phyloP scores from a whole-genome alignment of 2,113 vertebrate genomes.

The Phylloscopus trochiloides region DNA sequence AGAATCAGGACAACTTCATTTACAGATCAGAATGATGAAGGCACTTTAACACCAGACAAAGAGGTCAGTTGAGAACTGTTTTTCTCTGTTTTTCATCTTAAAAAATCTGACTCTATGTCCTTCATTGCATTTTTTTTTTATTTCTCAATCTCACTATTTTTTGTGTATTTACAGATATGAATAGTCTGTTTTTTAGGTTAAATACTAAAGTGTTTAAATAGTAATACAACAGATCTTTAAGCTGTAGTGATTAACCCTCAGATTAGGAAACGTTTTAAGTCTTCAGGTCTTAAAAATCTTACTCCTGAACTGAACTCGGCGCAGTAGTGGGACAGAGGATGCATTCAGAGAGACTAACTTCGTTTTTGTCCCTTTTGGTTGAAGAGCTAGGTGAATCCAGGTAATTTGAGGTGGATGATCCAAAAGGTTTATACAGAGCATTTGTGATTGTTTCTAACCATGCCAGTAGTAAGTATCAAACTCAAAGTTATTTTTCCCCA shows the following conservation, averaged over 20 bases:
- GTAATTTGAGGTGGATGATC: neutral
- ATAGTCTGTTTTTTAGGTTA: neutral
- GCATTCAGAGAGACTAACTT: neutral
- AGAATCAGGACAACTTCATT: constrained; percentile 71
- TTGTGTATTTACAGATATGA: neutral
- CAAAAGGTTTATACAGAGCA: neutral
- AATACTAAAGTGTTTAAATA: neutral
- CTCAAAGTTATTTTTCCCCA: neutral
- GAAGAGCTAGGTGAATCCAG: neutral
- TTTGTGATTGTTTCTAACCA: neutral
- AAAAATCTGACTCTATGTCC: neutral
- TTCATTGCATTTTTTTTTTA: neutral
- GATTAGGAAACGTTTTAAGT: neutral
- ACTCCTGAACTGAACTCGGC: neutral
- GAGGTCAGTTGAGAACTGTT: constrained; percentile 79
- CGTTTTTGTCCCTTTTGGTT: neutral
- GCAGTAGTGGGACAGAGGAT: neutral
- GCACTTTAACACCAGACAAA: constrained; percentile 76
- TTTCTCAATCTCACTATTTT: neutral
- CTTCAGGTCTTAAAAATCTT: neutral
- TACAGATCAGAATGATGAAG: constrained; percentile 77
- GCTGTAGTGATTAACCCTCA: neutral
- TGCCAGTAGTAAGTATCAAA: neutral
- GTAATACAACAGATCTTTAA: neutral
- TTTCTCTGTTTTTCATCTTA: neutral